Base-by-base conservation (phyloP, 23 tunicate genomes). In the Trididemnum clinides region DNA sequence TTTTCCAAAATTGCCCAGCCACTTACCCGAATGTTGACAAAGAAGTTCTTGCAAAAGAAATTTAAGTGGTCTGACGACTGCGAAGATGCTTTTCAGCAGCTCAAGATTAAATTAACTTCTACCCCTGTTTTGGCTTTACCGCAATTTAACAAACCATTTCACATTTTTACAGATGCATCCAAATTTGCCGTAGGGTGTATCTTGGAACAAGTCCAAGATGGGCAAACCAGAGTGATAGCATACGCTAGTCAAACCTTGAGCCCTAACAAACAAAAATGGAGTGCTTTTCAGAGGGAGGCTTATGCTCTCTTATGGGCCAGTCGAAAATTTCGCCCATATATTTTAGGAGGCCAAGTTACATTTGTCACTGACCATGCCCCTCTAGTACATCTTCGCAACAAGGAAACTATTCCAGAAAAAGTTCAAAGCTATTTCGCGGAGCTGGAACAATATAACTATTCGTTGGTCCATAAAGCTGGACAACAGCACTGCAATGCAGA, bases 351-450 rank as follows among this genome's bases (percentile, higher is more conserved):
- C 33, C 39, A 77, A 18, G 39, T 71, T 50, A 23, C 54, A 10
- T 29, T 84, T 2, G 27, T 77, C 1, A 66, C 79, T 0, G 88
- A 84, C 66, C 88, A 84, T 30, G 88, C 88, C 1, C 26, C 80
- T n/a, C 80, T 70, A 0, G 27, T 21, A 12, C 69, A 62, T 6
- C 27, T 62, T 12, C 18, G 69, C 6, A 62, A 62, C 4, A 62
- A 62, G 21, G 27, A 62, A 18, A 4, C 21, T 12, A 62, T 62
- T 21, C 69, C 69, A 12, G 69, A 62, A 62, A 62, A 62, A 62
- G 69, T 62, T 4, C 69, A 62, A 62, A 21, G 26, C 27, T 62
- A 62, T 21, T 62, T 62, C 21, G 27, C 69, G 6, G 69, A 62
- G 21, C 27, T 12, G 69, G 27, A 21, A 22, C 69, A 62, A 21